Evolutionary conservation across 2,113 vertebrate genomes (phyloP), one percentile per base, ranked within the genome.

Genomic region (Panurus biarmicus): DNA sequence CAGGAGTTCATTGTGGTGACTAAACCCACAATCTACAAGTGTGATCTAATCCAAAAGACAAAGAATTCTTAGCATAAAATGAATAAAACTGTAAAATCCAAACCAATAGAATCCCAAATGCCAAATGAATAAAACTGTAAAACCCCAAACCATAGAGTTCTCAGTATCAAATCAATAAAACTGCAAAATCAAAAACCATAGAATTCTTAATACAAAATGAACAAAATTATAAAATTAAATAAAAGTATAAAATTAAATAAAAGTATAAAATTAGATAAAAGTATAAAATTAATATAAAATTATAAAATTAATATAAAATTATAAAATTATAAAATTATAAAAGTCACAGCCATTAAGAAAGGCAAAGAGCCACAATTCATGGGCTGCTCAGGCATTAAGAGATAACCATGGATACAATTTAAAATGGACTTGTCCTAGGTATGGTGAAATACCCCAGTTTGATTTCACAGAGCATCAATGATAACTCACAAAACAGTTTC

Each of bases 201-300:
- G 44, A 26, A 28, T 21, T 45, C 40, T 74, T 50, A 50, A 7
- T 7, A 42, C 7, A 53, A 72, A 78, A 33, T 29, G 2, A 78
- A 57, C 31, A 28, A 45, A 89, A 62, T 2, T 24, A 5, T 31
- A 40, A 80, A 45, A 35, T 58, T 6, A 3, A 5, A 58, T 66
- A 44, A 0, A n/a, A n/a, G n/a, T 24, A 5, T 31, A 40, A 80
- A 45, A 35, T 58, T 6, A 3, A 5, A 58, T 66, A 44, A 0
- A n/a, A n/a, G n/a, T n/a, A n/a, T n/a, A n/a, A n/a, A n/a, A n/a
- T n/a, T n/a, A n/a, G n/a, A n/a, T n/a, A 28, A 45, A 89, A 62
- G 2, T 24, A 5, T 31, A 40, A 80, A 45, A 35, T 58, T 6
- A 3, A 5, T 24, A 5, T 31, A 40, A 80, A 45, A 35, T 58